A percentile compares a stretch with the other conserved stretches of the same genome.
These are phyloP conservation scores for Drosophila fuyamai DNA, from an alignment of 1,140 invertebrate species.

Conservation along the genomic window DNA sequence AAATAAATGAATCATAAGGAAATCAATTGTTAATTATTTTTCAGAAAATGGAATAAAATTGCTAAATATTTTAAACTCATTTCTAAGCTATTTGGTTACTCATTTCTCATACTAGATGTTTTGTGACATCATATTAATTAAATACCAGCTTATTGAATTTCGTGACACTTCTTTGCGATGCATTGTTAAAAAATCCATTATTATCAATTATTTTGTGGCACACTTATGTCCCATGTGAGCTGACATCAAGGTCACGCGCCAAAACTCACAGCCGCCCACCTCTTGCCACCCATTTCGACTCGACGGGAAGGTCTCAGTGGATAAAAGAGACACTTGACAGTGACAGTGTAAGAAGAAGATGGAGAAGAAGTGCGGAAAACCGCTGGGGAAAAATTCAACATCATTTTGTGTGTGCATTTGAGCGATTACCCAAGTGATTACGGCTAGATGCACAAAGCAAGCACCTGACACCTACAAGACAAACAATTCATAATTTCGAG, in stretches of 20 bases:
- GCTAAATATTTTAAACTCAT: neutral
- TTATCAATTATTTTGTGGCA: slow-evolving; percentile 40
- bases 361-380: slow-evolving; percentile 16
- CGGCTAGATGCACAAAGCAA: slow-evolving; percentile 46
- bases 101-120: neutral
- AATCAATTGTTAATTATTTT: too few relatives aligned
- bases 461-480: slow-evolving; percentile 57
- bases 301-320: slow-evolving; percentile 29
- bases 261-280: neutral
- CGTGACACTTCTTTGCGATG: slow-evolving; percentile 4
- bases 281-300: slow-evolving; percentile 2
- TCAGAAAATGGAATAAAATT: too few relatives aligned
- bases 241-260: slow-evolving; percentile 29
- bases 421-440: slow-evolving; percentile 60
- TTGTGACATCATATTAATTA: slow-evolving; percentile 23
- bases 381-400: slow-evolving; percentile 45
- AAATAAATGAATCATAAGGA: too few relatives aligned
- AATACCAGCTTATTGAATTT: slow-evolving; percentile 18
- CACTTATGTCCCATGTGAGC: slow-evolving; percentile 36
- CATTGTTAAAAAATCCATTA: slow-evolving; percentile 47
- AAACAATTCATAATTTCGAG: slow-evolving; percentile 62
- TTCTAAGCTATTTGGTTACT: neutral
- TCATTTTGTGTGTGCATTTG: slow-evolving; percentile 56
- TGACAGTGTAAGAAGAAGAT: slow-evolving; percentile 32
- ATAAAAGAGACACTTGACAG: slow-evolving; percentile 43